These are phyloP conservation scores for Mimas tiliae DNA, from an alignment of 2,888 invertebrate genomes.

Conservation along the genomic window DNA sequence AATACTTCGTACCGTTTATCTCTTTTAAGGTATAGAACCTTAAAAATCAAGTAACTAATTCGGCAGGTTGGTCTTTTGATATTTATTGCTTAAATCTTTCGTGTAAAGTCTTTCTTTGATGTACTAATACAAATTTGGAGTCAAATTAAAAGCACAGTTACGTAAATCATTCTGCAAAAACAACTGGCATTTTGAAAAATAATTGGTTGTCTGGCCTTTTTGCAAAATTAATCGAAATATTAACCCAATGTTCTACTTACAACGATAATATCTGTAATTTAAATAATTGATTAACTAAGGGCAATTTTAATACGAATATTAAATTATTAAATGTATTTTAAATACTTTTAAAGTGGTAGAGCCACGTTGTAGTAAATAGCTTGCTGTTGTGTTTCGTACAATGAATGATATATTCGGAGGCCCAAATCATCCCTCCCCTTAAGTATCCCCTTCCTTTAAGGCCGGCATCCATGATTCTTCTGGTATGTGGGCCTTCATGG, in stretches of 20 bases:
- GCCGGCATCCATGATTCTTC: too few species aligned
- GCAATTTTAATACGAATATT: too few species aligned
- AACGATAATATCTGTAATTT: neutral
- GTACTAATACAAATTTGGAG: neutral
- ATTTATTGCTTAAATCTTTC: neutral
- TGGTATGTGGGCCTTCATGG: too few species aligned
- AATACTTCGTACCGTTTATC: neutral
- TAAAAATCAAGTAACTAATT: neutral
- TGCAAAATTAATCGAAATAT: neutral
- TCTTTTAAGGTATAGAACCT: neutral
- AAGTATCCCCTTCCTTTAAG: too few species aligned
- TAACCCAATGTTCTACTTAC: neutral
- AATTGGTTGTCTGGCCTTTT: conserved; percentile 13
- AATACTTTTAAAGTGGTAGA: too few species aligned
- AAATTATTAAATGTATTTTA: too few species aligned
- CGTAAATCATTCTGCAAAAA: neutral
- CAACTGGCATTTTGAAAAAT: conserved; percentile 14
- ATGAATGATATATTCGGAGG: too few species aligned
- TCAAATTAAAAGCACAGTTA: conserved; percentile 11
- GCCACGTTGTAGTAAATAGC: too few species aligned
- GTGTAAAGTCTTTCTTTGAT: neutral
- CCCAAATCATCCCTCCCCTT: too few species aligned
- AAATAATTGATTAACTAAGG: neutral
- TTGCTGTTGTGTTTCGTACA: too few species aligned
- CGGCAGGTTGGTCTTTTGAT: neutral